Evolutionary conservation across 1,140 invertebrate species (phyloP).

Genomic region (Temnothorax longispinosus): DNA sequence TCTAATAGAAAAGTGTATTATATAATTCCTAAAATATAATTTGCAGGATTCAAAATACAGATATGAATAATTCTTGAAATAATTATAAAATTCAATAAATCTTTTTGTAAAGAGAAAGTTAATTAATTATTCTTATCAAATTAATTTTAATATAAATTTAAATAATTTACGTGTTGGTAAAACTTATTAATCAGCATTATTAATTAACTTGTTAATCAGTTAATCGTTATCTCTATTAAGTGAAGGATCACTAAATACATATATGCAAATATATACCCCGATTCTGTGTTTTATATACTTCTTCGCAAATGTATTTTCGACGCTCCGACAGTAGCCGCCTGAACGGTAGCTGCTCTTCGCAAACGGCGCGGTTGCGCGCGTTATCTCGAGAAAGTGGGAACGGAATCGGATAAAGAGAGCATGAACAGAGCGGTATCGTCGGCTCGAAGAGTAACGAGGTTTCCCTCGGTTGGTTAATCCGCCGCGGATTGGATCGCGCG

Average conservation of each 20-base stretch:
- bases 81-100: background rate
- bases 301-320: background rate
- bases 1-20: too few relatives aligned
- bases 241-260: background rate
- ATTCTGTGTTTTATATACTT: background rate
- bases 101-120: background rate
- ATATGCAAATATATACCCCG: too few relatives aligned
- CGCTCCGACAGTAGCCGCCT: background rate
- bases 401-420: constrained; percentile 70
- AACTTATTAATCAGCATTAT: background rate
- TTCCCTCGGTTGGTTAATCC: constrained; percentile 76
- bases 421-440: constrained; percentile 71
- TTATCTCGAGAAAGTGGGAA: constrained; percentile 72
- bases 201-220: background rate
- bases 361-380: constrained; percentile 12
- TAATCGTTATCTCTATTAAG: background rate
- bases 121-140: background rate
- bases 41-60: background rate
- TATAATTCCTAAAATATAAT: background rate
- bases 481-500: constrained; percentile 79
- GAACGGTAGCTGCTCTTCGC: constrained; percentile 9
- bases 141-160: background rate
- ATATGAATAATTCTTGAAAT: background rate
- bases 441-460: constrained; percentile 74
- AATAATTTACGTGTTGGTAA: background rate